Base-by-base conservation (phyloP, 2,113 vertebrate genomes). In the Eonycteris spelaea region DNA sequence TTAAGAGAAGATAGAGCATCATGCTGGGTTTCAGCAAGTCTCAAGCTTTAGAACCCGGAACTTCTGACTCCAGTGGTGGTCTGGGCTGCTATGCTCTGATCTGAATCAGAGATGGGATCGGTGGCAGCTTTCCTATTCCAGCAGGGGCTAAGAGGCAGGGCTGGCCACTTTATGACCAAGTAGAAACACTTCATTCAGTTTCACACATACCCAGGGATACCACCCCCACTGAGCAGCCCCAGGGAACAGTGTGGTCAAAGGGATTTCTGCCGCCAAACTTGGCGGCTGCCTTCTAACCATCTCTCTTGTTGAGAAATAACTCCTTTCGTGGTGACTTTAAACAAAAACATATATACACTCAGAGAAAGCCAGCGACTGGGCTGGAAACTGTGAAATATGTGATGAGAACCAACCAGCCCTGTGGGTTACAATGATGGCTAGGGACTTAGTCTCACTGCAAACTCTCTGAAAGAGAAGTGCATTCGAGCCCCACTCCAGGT, bases 401-500 rank as follows among this genome's bases (percentile, higher is more conserved):
- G 71, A 86, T 45, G 45, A 73, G 71, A 87, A 45, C 61, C 85
- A 75, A 61, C 28, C 75, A 19, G 67, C 71, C 43, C n/a, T 7
- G 83, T 6, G 90, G 80, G 67, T 75, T 33, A 93, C 18, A 22
- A 63, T 9, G 53, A 51, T 61, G 84, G 73, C 82, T 18, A 21
- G 90, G 92, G 59, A 35, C 53, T 82, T 3, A 30, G 19, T 26
- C 77, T 21, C 70, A 22, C 12, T 3, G 70, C 78, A 86, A 71
- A 59, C 63, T 79, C 84, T 63, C 57, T 48, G 43, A 48, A 83
- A 94, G 35, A 73, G 67, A 57, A 63, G 16, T 24, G 24, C 38
- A 28, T 43, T 48, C 84, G n/a, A 96, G 83, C 78, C 97, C 97
- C 97, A 94, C 94, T 97, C 97, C 97, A 92, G 96, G 92, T 96